Conservation (phyloP, 2,113 vertebrate genomes). For the Sebastes schlegelii region DNA sequence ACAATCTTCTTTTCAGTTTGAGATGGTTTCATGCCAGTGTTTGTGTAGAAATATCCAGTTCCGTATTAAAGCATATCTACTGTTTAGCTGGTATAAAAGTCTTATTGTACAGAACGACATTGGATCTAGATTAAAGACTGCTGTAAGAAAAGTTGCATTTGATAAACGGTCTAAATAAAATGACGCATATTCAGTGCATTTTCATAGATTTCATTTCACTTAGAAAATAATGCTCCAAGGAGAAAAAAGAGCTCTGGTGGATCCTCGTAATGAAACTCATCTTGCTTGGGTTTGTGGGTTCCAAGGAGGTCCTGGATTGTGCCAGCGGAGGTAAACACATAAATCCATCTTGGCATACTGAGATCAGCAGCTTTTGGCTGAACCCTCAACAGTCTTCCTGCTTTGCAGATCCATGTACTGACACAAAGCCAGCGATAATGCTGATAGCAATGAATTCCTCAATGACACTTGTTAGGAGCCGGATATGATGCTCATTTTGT, state of each 20-base stretch:
- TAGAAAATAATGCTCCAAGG: constrained; percentile 14
- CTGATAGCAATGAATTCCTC: constrained; percentile 47
- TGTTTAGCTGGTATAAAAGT: neutral
- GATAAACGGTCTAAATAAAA: neutral
- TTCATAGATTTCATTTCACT: neutral
- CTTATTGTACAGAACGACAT: neutral
- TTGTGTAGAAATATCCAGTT: neutral
- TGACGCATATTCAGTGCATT: neutral
- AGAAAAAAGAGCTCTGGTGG: constrained; percentile 25
- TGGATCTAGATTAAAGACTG: constrained; percentile 4
- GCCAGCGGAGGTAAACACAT: constrained; percentile 64
- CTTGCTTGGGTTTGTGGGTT: constrained; percentile 56
- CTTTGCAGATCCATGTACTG: constrained; percentile 44
- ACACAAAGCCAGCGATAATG: constrained; percentile 40
- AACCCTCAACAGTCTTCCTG: constrained; percentile 61
- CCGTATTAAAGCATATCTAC: too few species aligned
- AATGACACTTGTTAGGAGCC: neutral
- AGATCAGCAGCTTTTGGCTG: constrained; percentile 72
- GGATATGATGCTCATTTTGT: constrained; percentile 9
- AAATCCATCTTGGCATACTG: constrained; percentile 67
- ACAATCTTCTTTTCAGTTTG: too few species aligned
- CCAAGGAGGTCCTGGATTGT: constrained; percentile 57
- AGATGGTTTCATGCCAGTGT: too few species aligned
- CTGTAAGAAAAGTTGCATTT: constrained; percentile 13
- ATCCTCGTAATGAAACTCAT: constrained; percentile 57